Conservation (phyloP, 1,140 invertebrate species). For the Chironomus tepperi region DNA sequence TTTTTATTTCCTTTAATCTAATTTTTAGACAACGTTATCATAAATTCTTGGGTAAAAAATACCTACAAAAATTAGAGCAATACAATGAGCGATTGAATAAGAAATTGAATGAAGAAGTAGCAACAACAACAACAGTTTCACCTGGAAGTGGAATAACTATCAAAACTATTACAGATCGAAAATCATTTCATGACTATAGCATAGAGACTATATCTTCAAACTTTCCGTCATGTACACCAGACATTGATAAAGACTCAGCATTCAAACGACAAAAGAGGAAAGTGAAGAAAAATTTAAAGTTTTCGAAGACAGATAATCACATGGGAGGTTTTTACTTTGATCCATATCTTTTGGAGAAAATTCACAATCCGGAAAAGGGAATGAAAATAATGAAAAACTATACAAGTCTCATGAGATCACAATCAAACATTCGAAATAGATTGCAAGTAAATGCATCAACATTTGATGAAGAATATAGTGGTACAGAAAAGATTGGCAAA, state of each 20-base stretch:
- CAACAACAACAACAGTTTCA: not conserved
- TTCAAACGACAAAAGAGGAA: not conserved
- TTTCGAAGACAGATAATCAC: constrained; percentile 7
- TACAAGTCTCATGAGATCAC: constrained; percentile 21
- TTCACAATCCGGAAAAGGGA: constrained; percentile 2
- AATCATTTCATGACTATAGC: constrained; percentile 7
- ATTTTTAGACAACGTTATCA: not conserved
- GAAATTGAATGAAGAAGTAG: not conserved
- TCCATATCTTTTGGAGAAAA: constrained; percentile 24
- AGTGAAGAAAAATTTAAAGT: constrained; percentile 1
- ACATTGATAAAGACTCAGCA: not conserved
- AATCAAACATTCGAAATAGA: constrained; percentile 6
- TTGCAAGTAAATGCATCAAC: constrained; percentile 20
- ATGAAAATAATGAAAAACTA: constrained; percentile 19
- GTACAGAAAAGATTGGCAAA: not conserved
- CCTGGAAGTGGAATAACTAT: not conserved
- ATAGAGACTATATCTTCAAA: not conserved
- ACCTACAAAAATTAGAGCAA: not conserved
- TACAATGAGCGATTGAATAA: constrained; percentile 7
- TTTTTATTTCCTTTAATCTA: not conserved
- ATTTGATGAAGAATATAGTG: constrained; percentile 17
- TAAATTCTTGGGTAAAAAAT: not conserved
- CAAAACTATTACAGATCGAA: not conserved
- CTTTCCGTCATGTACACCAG: not conserved
- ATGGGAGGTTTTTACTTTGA: constrained; percentile 23